These are phyloP conservation scores for Stomatorhinus walkeri DNA, from an alignment of 2,797 vertebrate genomes.

Conservation along the genomic window DNA sequence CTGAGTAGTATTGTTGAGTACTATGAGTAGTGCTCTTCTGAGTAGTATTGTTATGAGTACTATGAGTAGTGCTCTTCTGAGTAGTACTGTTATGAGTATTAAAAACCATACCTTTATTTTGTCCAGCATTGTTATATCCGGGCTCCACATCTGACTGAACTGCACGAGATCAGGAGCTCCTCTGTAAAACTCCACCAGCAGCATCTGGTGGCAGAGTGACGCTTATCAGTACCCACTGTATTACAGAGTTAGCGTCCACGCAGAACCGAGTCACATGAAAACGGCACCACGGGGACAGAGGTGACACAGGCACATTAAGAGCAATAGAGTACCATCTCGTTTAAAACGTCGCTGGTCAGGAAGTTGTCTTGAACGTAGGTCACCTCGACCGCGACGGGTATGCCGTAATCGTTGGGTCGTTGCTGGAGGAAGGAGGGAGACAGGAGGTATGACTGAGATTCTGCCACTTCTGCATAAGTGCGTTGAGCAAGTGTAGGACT, in stretches of 20 bases:
- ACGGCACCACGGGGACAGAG: not conserved
- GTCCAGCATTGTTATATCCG: constrained; percentile 82
- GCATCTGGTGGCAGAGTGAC: constrained; percentile 57
- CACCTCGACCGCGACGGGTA: constrained; percentile 92
- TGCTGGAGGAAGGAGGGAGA: constrained; percentile 60
- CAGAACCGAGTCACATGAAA: not conserved
- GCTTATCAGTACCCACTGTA: not conserved
- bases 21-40: too few relatives aligned
- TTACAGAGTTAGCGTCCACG: not conserved
- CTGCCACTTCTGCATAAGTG: not conserved
- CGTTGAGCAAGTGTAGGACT: not conserved
- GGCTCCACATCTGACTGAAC: constrained; percentile 83
- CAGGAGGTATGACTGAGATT: not conserved
- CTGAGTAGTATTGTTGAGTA: too few relatives aligned
- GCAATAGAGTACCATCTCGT: constrained; percentile 78
- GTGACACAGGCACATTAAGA: not conserved
- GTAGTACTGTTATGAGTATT: not conserved
- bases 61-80: not conserved
- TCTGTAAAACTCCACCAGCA: constrained; percentile 87
- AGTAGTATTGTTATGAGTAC: not conserved
- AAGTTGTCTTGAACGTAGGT: constrained; percentile 93
- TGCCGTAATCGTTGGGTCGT: constrained; percentile 87
- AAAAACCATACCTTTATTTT: constrained; percentile 78
- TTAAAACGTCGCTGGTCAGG: constrained; percentile 86
- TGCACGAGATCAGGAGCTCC: constrained; percentile 79